Conservation (phyloP, 2,888 invertebrate genomes). For the Diloba caeruleocephala region DNA sequence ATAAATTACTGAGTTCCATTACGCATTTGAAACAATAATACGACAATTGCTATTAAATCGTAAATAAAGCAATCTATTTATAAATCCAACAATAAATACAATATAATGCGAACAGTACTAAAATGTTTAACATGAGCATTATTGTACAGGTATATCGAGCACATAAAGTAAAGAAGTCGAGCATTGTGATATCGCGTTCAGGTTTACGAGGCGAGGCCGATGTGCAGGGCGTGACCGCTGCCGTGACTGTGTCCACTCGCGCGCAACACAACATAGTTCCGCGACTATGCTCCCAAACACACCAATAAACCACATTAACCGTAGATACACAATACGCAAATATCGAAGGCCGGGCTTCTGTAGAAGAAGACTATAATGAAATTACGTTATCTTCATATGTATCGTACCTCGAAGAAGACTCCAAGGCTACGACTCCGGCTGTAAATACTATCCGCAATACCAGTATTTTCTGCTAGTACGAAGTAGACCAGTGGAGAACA, state of each 20-base stretch:
- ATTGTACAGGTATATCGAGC: constrained; percentile 50
- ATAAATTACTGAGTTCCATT: too few relatives aligned
- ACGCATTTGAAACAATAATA: too few relatives aligned
- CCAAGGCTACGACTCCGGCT: too few relatives aligned
- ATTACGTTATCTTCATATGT: not conserved
- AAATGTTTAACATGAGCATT: constrained; percentile 36
- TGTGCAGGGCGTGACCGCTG: constrained; percentile 76
- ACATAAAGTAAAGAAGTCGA: constrained; percentile 71
- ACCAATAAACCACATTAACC: constrained; percentile 41
- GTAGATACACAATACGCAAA: constrained; percentile 52
- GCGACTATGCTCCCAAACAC: constrained; percentile 56
- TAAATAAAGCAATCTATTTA: constrained; percentile 16
- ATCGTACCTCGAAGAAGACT: too few relatives aligned
- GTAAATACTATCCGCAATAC: too few relatives aligned
- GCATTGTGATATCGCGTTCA: constrained; percentile 73
- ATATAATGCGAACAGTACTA: constrained; percentile 32
- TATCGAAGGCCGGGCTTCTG: constrained; percentile 50
- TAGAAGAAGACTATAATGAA: constrained; percentile 17
- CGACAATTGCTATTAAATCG: too few relatives aligned
- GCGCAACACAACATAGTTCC: constrained; percentile 71
- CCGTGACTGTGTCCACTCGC: constrained; percentile 66
- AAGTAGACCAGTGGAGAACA: too few relatives aligned
- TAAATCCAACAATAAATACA: constrained; percentile 19
- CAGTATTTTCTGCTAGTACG: too few relatives aligned
- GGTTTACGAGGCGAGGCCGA: constrained; percentile 84